phyloP scores from a whole-genome alignment of 2,888 invertebrate species.

The Ophion ventricosus region DNA sequence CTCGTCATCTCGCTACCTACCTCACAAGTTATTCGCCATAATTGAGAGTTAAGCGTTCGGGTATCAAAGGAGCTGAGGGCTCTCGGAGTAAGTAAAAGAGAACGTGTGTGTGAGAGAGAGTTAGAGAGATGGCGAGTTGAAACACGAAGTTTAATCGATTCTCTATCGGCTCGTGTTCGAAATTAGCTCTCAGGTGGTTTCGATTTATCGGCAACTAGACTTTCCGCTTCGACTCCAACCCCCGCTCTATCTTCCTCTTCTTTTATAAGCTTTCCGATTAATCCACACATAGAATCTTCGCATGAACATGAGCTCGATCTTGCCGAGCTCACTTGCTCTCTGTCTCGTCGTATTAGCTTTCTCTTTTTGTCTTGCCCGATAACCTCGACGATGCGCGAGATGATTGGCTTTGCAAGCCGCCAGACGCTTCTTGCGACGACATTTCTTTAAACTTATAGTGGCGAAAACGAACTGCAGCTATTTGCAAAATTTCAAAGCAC shows the following conservation, averaged over 20 bases:
- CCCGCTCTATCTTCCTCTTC: conserved; percentile 5
- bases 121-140: conserved; percentile 2
- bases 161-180: conserved; percentile 63
- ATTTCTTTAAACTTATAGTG: background rate
- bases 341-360: background rate
- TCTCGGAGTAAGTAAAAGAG: background rate
- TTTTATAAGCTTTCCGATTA: conserved; percentile 55
- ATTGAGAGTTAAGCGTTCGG: conserved; percentile 64
- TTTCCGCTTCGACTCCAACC: conserved; percentile 41
- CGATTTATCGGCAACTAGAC: conserved; percentile 63
- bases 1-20: conserved; percentile 31
- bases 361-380: conserved; percentile 9
- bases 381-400: conserved; percentile 1
- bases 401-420: conserved; percentile 20
- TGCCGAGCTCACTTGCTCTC: conserved; percentile 2
- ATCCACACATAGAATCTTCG: conserved; percentile 40
- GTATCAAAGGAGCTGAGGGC: conserved; percentile 54
- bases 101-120: background rate
- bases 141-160: conserved; percentile 59
- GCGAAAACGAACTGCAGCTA: background rate
- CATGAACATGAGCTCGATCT: conserved; percentile 27
- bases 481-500: too few species aligned
- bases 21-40: conserved; percentile 60
- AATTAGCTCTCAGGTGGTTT: conserved; percentile 66
- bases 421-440: background rate